A percentile compares a stretch with the other conserved stretches of the same genome.
Evolutionary conservation across 2,888 invertebrate species (phyloP).

Genomic region (Heliconius cydno): DNA sequence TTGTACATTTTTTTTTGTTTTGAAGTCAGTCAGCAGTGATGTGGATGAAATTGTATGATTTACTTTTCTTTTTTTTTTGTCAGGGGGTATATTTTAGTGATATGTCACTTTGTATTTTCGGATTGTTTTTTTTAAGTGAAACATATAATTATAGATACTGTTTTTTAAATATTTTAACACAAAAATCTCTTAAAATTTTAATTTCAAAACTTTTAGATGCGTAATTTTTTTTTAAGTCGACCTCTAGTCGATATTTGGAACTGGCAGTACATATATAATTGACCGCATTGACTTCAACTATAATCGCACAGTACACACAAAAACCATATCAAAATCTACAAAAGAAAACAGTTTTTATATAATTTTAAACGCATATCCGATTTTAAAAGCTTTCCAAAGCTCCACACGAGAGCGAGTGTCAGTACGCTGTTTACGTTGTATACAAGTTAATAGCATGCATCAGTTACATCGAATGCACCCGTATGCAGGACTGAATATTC

Average conservation of each 20-base stretch:
- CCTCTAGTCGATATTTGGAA: too few relatives aligned
- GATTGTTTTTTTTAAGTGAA: too few relatives aligned
- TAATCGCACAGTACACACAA: background rate
- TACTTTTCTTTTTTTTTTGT: background rate
- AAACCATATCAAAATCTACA: background rate
- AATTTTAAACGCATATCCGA: slow-evolving; percentile 7
- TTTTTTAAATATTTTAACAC: too few relatives aligned
- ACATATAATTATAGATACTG: too few relatives aligned
- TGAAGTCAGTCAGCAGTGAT: background rate
- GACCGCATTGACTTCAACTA: background rate
- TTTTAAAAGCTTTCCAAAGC: slow-evolving; percentile 24
- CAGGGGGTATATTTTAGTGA: background rate
- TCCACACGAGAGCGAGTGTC: slow-evolving; percentile 3
- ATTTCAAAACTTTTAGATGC: too few relatives aligned
- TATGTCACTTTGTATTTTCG: background rate
- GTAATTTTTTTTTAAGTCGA: too few relatives aligned
- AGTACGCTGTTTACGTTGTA: slow-evolving; percentile 17
- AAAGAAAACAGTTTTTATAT: background rate
- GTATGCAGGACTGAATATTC: slow-evolving; percentile 8
- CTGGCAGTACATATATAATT: too few relatives aligned
- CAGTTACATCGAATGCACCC: slow-evolving; percentile 20
- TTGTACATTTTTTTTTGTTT: background rate
- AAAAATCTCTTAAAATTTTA: too few relatives aligned
- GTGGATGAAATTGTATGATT: background rate
- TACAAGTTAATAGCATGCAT: slow-evolving; percentile 30